These are phyloP conservation scores for Neosilurus mollespiculum DNA, from an alignment of 2,797 vertebrate species.

Conservation along the genomic window DNA sequence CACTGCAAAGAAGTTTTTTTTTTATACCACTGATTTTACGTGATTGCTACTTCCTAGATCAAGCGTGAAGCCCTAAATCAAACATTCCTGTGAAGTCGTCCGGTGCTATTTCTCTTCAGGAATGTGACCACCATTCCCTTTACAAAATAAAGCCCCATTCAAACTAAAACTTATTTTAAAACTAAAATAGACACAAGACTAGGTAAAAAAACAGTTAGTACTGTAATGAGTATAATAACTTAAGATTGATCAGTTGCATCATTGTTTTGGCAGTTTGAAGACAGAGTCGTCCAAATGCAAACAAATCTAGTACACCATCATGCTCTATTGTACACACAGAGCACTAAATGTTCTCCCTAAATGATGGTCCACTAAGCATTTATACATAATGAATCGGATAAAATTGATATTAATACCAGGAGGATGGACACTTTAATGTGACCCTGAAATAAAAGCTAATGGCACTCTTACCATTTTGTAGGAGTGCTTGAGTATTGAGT, in stretches of 20 bases:
- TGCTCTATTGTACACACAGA: background rate
- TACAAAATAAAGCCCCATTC: background rate
- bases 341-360: slow-evolving; percentile 5
- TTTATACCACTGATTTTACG: background rate
- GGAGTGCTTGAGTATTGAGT: slow-evolving; percentile 60
- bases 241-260: background rate
- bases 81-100: background rate
- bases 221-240: background rate
- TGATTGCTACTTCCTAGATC: too few relatives aligned
- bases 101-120: background rate
- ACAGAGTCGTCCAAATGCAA: background rate
- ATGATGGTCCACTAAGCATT: slow-evolving; percentile 32
- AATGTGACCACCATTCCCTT: background rate
- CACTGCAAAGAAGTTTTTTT: background rate
- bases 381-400: slow-evolving; percentile 37
- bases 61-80: background rate
- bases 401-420: slow-evolving; percentile 37
- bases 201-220: slow-evolving; percentile 4
- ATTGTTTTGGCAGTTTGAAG: background rate
- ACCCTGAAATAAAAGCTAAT: slow-evolving; percentile 27
- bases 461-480: slow-evolving; percentile 63
- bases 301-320: slow-evolving; percentile 2
- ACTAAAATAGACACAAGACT: background rate
- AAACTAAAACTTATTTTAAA: background rate
- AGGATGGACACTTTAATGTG: slow-evolving; percentile 29